Conservation (phyloP, 1,140 invertebrate genomes). For the Radopholus similis region DNA sequence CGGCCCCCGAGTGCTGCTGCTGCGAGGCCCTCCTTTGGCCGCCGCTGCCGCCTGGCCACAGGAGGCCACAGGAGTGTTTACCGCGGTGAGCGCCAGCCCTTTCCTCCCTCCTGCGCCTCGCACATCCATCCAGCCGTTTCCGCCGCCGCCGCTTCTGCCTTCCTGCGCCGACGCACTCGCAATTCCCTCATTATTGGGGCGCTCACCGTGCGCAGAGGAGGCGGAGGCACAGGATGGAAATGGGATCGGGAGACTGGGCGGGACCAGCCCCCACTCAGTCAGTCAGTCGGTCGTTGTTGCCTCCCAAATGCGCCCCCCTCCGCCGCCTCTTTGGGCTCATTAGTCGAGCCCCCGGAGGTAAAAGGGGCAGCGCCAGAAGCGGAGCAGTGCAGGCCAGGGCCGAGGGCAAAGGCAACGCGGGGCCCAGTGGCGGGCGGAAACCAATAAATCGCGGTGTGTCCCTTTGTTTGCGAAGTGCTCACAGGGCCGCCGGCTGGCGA, state of each 20-base stretch:
- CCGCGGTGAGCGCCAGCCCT: background rate
- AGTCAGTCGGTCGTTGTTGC: background rate
- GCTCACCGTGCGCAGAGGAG: background rate
- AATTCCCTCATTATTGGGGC: background rate
- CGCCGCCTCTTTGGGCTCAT: background rate
- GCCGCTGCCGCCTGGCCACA: background rate
- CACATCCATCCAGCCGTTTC: background rate
- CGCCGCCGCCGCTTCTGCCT: background rate
- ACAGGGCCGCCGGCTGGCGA: background rate
- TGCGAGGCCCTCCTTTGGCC: background rate
- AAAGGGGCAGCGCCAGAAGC: background rate
- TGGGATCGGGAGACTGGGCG: background rate
- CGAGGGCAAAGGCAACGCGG: background rate
- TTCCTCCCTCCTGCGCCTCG: background rate
- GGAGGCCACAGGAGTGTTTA: background rate
- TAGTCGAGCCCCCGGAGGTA: no score
- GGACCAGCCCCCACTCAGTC: no score
- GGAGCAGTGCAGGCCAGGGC: background rate
- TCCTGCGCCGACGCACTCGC: no score
- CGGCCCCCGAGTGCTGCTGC: background rate
- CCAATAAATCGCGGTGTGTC: constrained; percentile 8
- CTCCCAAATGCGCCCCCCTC: background rate
- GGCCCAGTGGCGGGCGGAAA: background rate
- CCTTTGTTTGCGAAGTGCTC: constrained; percentile 5
- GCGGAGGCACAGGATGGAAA: background rate